A percentile compares a stretch with the other conserved stretches of the same genome.
Conservation (phyloP, 2,888 invertebrate species). For the Onchidella celtica region DNA sequence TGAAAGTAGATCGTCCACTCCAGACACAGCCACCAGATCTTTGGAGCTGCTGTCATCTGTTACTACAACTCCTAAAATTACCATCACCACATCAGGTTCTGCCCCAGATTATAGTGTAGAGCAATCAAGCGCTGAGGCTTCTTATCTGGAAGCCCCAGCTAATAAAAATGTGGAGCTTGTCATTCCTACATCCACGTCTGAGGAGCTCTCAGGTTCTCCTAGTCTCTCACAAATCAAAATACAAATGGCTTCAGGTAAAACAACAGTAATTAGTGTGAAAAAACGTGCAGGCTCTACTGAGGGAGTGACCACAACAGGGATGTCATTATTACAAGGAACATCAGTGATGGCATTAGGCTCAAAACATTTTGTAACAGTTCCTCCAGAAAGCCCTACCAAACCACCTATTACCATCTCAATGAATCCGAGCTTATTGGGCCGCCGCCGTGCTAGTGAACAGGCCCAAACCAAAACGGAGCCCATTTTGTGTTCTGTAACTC, state of each 20-base stretch:
- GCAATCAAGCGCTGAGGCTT: not conserved
- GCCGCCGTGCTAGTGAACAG: not conserved
- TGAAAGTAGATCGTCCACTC: no score
- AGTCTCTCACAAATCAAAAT: slow-evolving; percentile 29
- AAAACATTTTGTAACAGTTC: no score
- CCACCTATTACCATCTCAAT: not conserved
- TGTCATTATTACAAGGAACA: not conserved
- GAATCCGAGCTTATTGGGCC: no score
- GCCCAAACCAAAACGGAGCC: not conserved
- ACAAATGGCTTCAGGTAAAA: slow-evolving; percentile 37
- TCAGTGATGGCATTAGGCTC: not conserved
- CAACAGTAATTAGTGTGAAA: slow-evolving; percentile 39
- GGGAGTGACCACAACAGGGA: not conserved
- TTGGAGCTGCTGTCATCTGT: not conserved
- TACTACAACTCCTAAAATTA: not conserved
- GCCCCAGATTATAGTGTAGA: not conserved
- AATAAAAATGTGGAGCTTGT: no score
- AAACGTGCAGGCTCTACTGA: not conserved
- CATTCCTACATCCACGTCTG: no score
- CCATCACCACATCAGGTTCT: not conserved
- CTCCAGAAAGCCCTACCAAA: not conserved
- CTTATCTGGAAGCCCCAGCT: no score
- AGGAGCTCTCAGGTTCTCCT: no score
- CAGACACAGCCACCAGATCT: not conserved
- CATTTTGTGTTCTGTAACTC: slow-evolving; percentile 27